Percentiles rank a stretch among this genome's conserved stretches.
Evolutionary conservation across 2,797 vertebrate species (phyloP).

Genomic region (Hoplostethus mediterraneus): DNA sequence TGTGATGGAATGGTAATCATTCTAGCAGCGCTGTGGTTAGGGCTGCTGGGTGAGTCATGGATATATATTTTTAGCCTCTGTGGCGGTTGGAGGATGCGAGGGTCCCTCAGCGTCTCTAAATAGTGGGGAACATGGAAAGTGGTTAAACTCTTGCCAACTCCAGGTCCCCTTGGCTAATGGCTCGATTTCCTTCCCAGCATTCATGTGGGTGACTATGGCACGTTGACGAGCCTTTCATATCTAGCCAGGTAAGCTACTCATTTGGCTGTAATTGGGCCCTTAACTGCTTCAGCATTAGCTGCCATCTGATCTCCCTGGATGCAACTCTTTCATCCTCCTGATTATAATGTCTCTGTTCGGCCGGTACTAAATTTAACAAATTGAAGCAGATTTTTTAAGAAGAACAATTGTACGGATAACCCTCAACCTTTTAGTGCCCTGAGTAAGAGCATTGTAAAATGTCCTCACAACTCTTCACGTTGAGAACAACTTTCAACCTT

Average conservation of each 20-base stretch:
- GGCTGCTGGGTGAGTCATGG: slow-evolving; percentile 13
- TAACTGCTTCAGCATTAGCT: slow-evolving; percentile 4
- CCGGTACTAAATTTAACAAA: not conserved
- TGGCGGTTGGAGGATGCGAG: not conserved
- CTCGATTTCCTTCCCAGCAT: slow-evolving; percentile 7
- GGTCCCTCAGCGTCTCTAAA: not conserved
- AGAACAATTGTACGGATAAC: no score
- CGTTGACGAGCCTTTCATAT: slow-evolving; percentile 7
- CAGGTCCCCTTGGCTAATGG: slow-evolving; percentile 2
- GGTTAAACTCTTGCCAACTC: not conserved
- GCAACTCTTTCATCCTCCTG: slow-evolving; percentile 1
- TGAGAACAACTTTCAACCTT: no score
- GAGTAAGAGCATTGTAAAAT: no score
- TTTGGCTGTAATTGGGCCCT: slow-evolving; percentile 17
- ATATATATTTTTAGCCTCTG: slow-evolving; percentile 5
- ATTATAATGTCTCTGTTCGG: not conserved
- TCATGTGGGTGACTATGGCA: slow-evolving; percentile 2
- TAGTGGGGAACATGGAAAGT: slow-evolving; percentile 3
- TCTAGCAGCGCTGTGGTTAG: slow-evolving; percentile 4
- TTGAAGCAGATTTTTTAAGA: not conserved
- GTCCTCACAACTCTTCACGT: no score
- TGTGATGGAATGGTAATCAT: slow-evolving; percentile 16
- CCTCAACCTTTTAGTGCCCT: no score
- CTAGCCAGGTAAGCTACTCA: slow-evolving; percentile 1
- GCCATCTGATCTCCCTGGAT: not conserved